Percentiles rank a stretch among this genome's conserved stretches.
These are phyloP conservation scores for Tetragonula carbonaria DNA, from an alignment of 2,888 invertebrate genomes.

Conservation along the genomic window DNA sequence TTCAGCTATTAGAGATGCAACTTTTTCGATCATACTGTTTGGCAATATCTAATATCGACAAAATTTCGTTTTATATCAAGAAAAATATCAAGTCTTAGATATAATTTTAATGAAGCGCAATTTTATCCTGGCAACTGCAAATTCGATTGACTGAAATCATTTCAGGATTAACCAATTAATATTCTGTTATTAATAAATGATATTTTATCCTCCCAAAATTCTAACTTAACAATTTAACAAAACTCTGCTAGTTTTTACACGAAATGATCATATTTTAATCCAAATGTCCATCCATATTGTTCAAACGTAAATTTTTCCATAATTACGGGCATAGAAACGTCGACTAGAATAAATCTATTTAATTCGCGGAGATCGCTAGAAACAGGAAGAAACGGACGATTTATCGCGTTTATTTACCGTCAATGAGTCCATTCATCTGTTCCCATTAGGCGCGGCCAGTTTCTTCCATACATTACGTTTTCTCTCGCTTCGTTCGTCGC, in stretches of 20 bases:
- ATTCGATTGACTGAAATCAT: too few relatives aligned
- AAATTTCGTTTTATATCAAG: too few relatives aligned
- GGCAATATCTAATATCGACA: too few relatives aligned
- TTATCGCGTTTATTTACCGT: slow-evolving; percentile 25
- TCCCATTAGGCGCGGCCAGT: slow-evolving; percentile 56
- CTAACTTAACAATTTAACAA: neutral
- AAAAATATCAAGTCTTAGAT: too few relatives aligned
- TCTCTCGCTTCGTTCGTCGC: slow-evolving; percentile 31
- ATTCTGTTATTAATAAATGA: too few relatives aligned
- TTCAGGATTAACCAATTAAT: too few relatives aligned
- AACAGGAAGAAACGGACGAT: slow-evolving; percentile 20
- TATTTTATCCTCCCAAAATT: too few relatives aligned
- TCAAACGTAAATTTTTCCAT: neutral
- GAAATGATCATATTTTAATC: neutral
- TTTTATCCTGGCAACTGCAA: too few relatives aligned
- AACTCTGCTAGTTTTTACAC: neutral
- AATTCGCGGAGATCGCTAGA: neutral
- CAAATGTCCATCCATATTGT: neutral
- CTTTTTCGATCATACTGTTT: neutral
- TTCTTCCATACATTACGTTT: slow-evolving; percentile 38
- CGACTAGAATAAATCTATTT: neutral
- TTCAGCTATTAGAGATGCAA: neutral
- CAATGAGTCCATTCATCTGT: slow-evolving; percentile 40
- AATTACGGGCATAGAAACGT: neutral
- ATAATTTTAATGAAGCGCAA: too few relatives aligned